Base-by-base conservation (phyloP, 2,797 vertebrate species). In the Danio kyathit region DNA sequence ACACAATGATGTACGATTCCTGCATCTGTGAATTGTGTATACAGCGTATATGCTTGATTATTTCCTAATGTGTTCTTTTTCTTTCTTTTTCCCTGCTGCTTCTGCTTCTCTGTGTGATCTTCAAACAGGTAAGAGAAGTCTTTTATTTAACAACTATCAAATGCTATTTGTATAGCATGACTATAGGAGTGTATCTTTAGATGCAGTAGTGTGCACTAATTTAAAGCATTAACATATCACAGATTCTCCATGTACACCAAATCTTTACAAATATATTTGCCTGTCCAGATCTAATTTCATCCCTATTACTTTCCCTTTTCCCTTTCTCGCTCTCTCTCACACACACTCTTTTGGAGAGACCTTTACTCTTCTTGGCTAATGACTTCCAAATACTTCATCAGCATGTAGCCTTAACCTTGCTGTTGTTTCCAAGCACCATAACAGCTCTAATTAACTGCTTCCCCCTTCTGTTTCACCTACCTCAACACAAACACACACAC, bases 241-340 rank as follows among this genome's bases (percentile, higher is more conserved):
- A 73, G 41, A 44, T 46, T 60, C 19, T 61, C 14, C 7, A 91
- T 94, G 93, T 87, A 93, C 95, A 95, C 95, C 95, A 92, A 93
- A 94, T 91, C 93, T 91, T 97, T 97, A 96, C 96, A 94, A 94
- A 91, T 93, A 29, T 29, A 29, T 95, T 65, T 65, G 2, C n/a
- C 4, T 16, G 21, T 69, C 40, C 49, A 65, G 44, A 66, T 70
- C 21, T 79, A 59, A 76, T 49, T 76, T 77, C 16, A 77, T 49
- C 44, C 40, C 16, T 41, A 64, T 82, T 72, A 80, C 60, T 73
- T 41, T 64, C 6, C 21, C 59, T 21, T 49, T 51, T 49, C 10
- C 46, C 5, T 21, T 73, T 59, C 2, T 0, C 66, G 11, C 48
- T 52, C 19, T 81, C 29, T 60, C 51, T 74, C 69, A 43, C 41